These are phyloP conservation scores for Aphelenchoides bicaudatus DNA, from an alignment of 2,888 invertebrate species.

Conservation along the genomic window DNA sequence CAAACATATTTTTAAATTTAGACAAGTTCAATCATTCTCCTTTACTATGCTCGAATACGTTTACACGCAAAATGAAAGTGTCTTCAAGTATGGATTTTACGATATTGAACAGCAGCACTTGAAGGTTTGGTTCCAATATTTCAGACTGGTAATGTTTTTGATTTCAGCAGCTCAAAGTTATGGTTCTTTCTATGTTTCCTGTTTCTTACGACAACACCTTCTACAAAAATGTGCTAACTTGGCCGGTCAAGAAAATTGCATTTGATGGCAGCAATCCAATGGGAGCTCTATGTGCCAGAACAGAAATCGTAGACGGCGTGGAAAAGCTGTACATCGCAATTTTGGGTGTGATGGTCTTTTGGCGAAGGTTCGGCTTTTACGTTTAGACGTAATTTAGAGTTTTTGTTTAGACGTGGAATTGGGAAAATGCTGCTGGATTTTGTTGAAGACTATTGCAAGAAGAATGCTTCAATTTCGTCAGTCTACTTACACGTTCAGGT, in stretches of 20 bases:
- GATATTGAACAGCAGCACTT: not conserved
- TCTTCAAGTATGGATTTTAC: not conserved
- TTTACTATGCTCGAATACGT: no score
- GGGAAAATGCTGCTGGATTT: not conserved
- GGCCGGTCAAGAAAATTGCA: not conserved
- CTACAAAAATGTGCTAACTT: not conserved
- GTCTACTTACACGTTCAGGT: conserved; percentile 13
- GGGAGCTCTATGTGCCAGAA: not conserved
- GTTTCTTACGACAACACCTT: conserved; percentile 5
- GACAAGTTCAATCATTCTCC: no score
- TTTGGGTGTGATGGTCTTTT: conserved; percentile 7
- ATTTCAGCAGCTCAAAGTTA: not conserved
- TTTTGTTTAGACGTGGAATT: conserved; percentile 1
- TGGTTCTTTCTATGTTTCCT: not conserved
- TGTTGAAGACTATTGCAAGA: not conserved
- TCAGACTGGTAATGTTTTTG: not conserved
- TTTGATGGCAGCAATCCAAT: not conserved
- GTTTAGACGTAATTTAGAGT: no score
- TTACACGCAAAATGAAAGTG: not conserved
- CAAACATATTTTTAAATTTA: no score
- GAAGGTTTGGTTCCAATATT: conserved; percentile 1
- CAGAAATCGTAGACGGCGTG: not conserved
- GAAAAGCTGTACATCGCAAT: conserved; percentile 5
- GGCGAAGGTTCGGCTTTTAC: conserved; percentile 9
- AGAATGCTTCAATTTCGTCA: not conserved